Percentiles rank a stretch among this genome's conserved stretches.
Evolutionary conservation across 2,113 vertebrate genomes (phyloP).

Genomic region (Cynopterus brachyotis): DNA sequence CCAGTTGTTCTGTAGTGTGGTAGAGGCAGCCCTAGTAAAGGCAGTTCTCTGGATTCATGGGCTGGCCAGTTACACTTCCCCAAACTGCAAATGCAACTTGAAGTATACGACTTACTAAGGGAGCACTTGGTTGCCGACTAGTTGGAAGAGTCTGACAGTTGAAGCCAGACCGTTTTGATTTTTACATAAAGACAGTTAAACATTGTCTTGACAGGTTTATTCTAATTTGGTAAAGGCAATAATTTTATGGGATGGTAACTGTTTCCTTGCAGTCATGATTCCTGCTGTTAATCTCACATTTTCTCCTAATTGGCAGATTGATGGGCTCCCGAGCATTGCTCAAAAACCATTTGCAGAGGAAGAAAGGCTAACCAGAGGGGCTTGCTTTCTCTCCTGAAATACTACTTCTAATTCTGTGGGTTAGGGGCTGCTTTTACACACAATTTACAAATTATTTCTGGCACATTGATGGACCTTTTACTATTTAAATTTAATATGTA

Average conservation of each 20-base stretch:
- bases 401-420: slow-evolving; percentile 14
- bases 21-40: slow-evolving; percentile 20
- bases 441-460: slow-evolving; percentile 66
- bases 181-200: slow-evolving; percentile 72
- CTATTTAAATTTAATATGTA: slow-evolving; percentile 60
- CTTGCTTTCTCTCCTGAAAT: slow-evolving; percentile 30
- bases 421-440: slow-evolving; percentile 7
- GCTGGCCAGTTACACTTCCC: neutral
- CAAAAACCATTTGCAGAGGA: slow-evolving; percentile 53
- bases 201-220: slow-evolving; percentile 62
- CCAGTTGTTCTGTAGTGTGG: neutral
- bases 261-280: slow-evolving; percentile 64
- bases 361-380: slow-evolving; percentile 30
- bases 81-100: neutral
- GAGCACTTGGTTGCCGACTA: slow-evolving; percentile 10
- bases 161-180: slow-evolving; percentile 59
- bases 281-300: slow-evolving; percentile 53
- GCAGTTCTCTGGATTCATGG: neutral
- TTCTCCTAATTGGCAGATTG: slow-evolving; percentile 69
- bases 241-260: slow-evolving; percentile 53
- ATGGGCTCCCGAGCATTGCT: slow-evolving; percentile 53
- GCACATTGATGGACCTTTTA: slow-evolving; percentile 65
- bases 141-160: slow-evolving; percentile 46
- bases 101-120: neutral
- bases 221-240: slow-evolving; percentile 73